phyloP scores from a whole-genome alignment of 2,113 vertebrate genomes.

The Microcebus ravelobensis region DNA sequence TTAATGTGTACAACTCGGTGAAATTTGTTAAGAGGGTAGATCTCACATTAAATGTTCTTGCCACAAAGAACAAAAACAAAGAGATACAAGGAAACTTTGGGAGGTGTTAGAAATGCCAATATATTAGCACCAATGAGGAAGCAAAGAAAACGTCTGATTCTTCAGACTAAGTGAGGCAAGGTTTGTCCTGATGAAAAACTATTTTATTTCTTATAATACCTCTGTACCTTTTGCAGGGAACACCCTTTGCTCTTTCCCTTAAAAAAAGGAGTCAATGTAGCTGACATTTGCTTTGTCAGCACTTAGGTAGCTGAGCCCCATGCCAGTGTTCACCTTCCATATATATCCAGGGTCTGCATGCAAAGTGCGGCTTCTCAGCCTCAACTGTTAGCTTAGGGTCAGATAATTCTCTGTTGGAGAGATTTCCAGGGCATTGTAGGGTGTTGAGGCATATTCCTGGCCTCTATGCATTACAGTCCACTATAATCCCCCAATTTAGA shows the following conservation, averaged over 20 bases:
- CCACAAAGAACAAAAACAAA: not conserved
- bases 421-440: not conserved
- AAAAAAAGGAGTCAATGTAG: not conserved
- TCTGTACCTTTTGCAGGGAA: not conserved
- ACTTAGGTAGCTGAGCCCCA: not conserved
- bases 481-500: not conserved
- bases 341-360: no score
- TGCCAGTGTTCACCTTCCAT: not conserved
- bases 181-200: not conserved
- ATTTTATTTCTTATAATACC: not conserved
- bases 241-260: not conserved
- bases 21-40: not conserved
- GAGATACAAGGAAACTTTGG: not conserved
- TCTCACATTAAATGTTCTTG: not conserved
- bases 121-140: not conserved
- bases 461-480: not conserved
- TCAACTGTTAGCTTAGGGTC: not conserved
- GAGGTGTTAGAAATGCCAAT: not conserved
- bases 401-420: not conserved
- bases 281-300: not conserved
- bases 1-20: not conserved
- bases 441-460: not conserved
- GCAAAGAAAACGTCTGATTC: not conserved
- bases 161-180: not conserved
- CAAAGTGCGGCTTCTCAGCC: not conserved